Evolutionary conservation across 1,140 invertebrate genomes (phyloP).

Genomic region (Mactra quadrangularis): DNA sequence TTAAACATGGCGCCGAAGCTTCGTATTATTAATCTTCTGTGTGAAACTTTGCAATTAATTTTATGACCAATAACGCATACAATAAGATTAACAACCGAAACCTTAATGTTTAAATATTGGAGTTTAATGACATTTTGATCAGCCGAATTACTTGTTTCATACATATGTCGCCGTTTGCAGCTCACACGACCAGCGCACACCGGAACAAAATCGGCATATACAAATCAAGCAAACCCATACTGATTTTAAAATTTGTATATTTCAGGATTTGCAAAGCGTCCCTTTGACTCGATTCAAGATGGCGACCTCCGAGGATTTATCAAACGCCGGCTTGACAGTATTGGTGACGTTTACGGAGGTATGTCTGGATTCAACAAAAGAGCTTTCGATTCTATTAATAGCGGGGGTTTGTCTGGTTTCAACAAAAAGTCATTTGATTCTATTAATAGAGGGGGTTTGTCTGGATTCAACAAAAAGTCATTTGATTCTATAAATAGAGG

Average conservation of each 20-base stretch:
- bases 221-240: background rate
- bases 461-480: slow-evolving; percentile 45
- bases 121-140: background rate
- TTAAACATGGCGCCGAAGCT: no score
- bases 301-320: slow-evolving; percentile 57
- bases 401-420: slow-evolving; percentile 22
- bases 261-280: slow-evolving; percentile 54
- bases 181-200: no score
- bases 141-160: no score
- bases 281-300: slow-evolving; percentile 59
- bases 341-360: slow-evolving; percentile 43
- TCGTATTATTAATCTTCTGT: no score
- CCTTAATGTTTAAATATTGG: background rate
- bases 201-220: no score
- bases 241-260: background rate
- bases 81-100: background rate
- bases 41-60: no score
- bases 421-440: slow-evolving; percentile 55
- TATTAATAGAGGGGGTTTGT: slow-evolving; percentile 34
- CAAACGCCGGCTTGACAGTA: slow-evolving; percentile 60
- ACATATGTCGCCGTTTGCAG: background rate
- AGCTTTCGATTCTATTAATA: slow-evolving; percentile 54
- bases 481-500: slow-evolving; percentile 39
- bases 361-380: slow-evolving; percentile 47
- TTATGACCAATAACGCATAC: background rate